Percentiles rank a stretch among this genome's conserved stretches.
Conservation (phyloP, 2,888 invertebrate species). For the Camponotus fellah region DNA sequence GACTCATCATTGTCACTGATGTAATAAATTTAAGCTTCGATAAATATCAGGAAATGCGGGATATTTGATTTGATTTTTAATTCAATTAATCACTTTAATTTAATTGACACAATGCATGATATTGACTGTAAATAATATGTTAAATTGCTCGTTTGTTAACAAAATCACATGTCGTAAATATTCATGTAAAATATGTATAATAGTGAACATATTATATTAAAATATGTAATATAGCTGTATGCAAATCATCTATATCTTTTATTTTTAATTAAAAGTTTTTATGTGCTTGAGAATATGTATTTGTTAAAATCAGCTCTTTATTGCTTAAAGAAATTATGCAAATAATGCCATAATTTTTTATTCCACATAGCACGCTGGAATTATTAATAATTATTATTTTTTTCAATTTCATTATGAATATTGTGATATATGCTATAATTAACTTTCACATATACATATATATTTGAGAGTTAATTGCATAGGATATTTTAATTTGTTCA, state of each 20-base stretch:
- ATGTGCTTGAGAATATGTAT: not conserved
- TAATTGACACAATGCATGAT: not conserved
- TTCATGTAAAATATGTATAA: not conserved
- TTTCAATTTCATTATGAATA: too few relatives aligned
- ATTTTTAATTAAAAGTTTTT: not conserved
- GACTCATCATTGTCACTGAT: conserved; percentile 64
- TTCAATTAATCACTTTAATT: not conserved
- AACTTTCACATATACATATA: too few relatives aligned
- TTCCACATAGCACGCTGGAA: too few relatives aligned
- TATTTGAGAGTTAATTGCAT: too few relatives aligned
- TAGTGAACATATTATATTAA: not conserved
- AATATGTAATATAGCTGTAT: not conserved
- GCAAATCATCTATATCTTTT: not conserved
- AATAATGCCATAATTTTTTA: too few relatives aligned
- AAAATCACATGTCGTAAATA: not conserved
- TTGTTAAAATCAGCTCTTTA: not conserved
- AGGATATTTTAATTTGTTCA: too few relatives aligned
- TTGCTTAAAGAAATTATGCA: not conserved
- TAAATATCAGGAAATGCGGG: not conserved
- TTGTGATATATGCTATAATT: too few relatives aligned
- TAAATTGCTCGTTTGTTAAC: not conserved
- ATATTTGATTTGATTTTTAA: not conserved
- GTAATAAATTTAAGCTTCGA: conserved; percentile 52
- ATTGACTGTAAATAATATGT: not conserved
- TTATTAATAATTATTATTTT: too few relatives aligned